These are phyloP conservation scores for Pocillopora verrucosa DNA, from an alignment of 64 coral and sea anemone genomes.

Conservation along the genomic window DNA sequence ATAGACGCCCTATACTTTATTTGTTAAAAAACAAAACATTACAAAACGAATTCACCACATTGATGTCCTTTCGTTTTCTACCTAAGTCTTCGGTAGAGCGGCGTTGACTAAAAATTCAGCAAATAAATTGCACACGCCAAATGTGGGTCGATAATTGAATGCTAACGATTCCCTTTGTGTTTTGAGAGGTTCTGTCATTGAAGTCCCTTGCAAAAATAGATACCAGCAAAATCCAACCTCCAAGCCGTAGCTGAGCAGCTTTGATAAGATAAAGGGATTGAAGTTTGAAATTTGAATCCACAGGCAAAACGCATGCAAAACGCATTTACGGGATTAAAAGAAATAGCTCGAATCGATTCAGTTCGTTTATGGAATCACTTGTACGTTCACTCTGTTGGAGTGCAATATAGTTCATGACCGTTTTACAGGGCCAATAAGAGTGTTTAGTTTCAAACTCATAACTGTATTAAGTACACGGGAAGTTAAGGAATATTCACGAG, in stretches of 20 bases:
- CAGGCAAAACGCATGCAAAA: background rate
- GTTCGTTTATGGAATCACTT: background rate
- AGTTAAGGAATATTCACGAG: background rate
- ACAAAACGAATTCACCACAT: too few species aligned
- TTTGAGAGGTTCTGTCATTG: background rate
- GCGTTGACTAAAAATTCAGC: background rate
- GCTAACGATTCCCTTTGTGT: slow-evolving; percentile 23
- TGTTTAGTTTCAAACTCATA: background rate
- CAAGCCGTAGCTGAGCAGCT: background rate
- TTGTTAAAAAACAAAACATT: too few species aligned
- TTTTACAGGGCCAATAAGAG: background rate
- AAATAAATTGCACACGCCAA: background rate
- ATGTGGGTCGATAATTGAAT: slow-evolving; percentile 14
- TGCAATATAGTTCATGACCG: background rate
- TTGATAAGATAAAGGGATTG: slow-evolving; percentile 24
- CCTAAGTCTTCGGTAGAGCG: background rate
- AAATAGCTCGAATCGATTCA: background rate
- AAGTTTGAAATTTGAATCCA: slow-evolving; percentile 17
- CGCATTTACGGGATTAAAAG: background rate
- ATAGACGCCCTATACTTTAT: too few species aligned
- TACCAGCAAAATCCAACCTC: slow-evolving; percentile 11
- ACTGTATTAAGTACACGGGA: background rate
- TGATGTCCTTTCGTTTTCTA: background rate
- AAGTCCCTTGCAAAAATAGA: background rate
- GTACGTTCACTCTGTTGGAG: background rate